phyloP scores from a whole-genome alignment of 2,888 invertebrate species.

The Parapristionchus giblindavisi region DNA sequence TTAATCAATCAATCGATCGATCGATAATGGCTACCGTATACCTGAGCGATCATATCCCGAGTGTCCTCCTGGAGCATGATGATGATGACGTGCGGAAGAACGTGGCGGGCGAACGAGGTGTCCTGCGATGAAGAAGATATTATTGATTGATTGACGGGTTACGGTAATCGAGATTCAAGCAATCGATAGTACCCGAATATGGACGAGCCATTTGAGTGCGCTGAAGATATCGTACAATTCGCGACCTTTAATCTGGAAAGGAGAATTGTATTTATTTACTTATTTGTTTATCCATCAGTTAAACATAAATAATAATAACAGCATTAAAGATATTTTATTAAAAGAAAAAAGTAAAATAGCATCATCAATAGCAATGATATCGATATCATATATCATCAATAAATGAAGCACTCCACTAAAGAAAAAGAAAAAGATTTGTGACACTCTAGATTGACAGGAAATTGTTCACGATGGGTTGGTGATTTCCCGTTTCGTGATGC shows the following conservation, averaged over 20 bases:
- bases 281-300: neutral
- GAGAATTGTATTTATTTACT: neutral
- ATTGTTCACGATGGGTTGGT: too few relatives aligned
- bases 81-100: conserved; percentile 36
- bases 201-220: conserved; percentile 34
- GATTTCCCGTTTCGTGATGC: too few relatives aligned
- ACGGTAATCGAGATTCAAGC: neutral
- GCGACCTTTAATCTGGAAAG: neutral
- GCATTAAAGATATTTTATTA: too few relatives aligned
- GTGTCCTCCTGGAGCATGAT: conserved; percentile 7
- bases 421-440: too few relatives aligned
- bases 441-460: too few relatives aligned
- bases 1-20: conserved; percentile 4
- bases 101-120: conserved; percentile 18
- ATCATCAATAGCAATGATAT: too few relatives aligned
- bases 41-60: conserved; percentile 13
- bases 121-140: conserved; percentile 23
- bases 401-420: too few relatives aligned
- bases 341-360: too few relatives aligned
- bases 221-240: conserved; percentile 31
- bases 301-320: neutral
- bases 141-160: neutral
- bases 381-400: too few relatives aligned
- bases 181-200: conserved; percentile 14
- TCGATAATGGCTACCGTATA: neutral